A percentile compares a stretch with the other conserved stretches of the same genome.
Evolutionary conservation across 2,888 invertebrate species (phyloP).

Genomic region (Phaedon cochleariae): DNA sequence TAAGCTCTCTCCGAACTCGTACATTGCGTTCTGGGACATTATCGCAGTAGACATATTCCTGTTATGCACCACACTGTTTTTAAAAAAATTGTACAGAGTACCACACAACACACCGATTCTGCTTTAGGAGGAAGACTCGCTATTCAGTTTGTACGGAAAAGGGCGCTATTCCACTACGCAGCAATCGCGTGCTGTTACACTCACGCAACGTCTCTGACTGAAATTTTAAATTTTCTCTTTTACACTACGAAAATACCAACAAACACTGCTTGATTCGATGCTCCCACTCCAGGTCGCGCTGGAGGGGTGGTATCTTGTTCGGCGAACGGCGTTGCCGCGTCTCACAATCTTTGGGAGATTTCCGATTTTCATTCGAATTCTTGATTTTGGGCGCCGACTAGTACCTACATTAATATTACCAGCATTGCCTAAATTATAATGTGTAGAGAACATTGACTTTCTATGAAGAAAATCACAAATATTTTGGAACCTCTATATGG

Average conservation of each 20-base stretch:
- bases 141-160: conserved; percentile 40
- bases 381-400: not conserved
- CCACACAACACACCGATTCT: conserved; percentile 53
- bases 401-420: too few species aligned
- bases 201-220: conserved; percentile 48
- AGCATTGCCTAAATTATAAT: too few species aligned
- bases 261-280: conserved; percentile 18
- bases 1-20: conserved; percentile 78
- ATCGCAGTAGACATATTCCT: conserved; percentile 77
- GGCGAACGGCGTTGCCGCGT: not conserved
- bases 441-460: too few species aligned
- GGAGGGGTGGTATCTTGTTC: conserved; percentile 5
- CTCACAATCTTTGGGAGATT: not conserved
- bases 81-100: conserved; percentile 37
- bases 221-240: conserved; percentile 16
- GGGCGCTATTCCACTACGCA: conserved; percentile 56
- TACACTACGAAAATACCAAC: conserved; percentile 17
- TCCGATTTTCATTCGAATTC: not conserved
- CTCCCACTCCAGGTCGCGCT: conserved; percentile 18
- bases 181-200: conserved; percentile 49
- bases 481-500: too few species aligned
- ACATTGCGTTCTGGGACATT: conserved; percentile 78
- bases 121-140: conserved; percentile 55
- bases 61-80: conserved; percentile 45
- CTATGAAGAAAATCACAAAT: too few species aligned